Evolutionary conservation across 2,113 vertebrate genomes (phyloP), one percentile per base, ranked within the genome.

Genomic region (Microcebus ravelobensis): DNA sequence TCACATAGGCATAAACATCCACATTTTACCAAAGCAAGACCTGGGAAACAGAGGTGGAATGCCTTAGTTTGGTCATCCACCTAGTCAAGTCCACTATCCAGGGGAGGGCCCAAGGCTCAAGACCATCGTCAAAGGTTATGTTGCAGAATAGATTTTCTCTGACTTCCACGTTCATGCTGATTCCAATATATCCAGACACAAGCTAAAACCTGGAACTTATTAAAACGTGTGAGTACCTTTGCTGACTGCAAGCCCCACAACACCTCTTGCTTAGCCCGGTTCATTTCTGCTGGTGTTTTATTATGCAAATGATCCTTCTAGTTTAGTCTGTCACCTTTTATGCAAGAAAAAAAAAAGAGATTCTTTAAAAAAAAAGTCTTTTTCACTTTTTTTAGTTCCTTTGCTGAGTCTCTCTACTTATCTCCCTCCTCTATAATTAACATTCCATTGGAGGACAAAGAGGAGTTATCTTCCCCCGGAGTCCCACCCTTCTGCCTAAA

Each of bases 301-400:
- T 90, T 90, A 82, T 90, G 96, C 48, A 95, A 68, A 93, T 63
- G 25, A 29, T 87, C 67, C n/a, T 86, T 88, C 59, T 80, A 50
- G 83, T 48, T 20, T 27, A 89, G 91, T 85, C 96, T 95, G 74
- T 70, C 96, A 94, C 91, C 91, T 92, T 95, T 52, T 90, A 9
- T 59, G n/a, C 20, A 90, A 91, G 86, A 67, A 82, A 91, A 87
- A 82, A 91, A 87, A 50, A 73, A 39, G 70, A 36, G 21, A 48
- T 42, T 81, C 25, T 76, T 91, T 91, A 25, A 2, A 61, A 71
- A 84, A 80, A 92, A 73, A 36, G 25, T 71, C 42, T 25, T 61
- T 87, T 21, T 73, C 36, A 77, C 34, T 23, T 48, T 8, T 95
- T 74, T 95, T 63, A 42, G 25, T 25, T 93, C 15, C 65, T 91